Percentiles rank a stretch among this genome's conserved stretches.
These are phyloP conservation scores for Unio pictorum DNA, from an alignment of 2,888 invertebrate genomes.

Conservation along the genomic window DNA sequence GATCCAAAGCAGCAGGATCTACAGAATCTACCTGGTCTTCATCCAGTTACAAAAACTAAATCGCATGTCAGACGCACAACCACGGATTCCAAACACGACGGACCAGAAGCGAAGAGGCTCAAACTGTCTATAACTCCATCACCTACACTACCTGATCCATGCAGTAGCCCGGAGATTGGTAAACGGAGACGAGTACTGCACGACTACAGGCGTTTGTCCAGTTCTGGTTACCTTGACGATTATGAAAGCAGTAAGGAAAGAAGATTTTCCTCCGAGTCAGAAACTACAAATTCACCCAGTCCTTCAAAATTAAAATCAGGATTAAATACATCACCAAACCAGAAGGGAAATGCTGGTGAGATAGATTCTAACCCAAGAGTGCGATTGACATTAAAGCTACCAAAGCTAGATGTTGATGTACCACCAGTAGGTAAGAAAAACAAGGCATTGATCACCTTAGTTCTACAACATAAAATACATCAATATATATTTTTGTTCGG, in stretches of 20 bases:
- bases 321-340: conserved; percentile 26
- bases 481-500: no score
- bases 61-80: conserved; percentile 3
- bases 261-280: conserved; percentile 58
- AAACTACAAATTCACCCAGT: conserved; percentile 43
- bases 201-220: conserved; percentile 68
- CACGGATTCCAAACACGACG: conserved; percentile 13
- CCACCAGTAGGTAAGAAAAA: no score
- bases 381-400: conserved; percentile 36
- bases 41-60: conserved; percentile 5
- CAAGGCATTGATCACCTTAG: no score
- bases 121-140: conserved; percentile 37
- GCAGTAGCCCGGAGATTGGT: conserved; percentile 58
- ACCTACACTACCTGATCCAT: conserved; percentile 29
- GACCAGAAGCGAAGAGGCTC: conserved; percentile 47
- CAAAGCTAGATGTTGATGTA: conserved; percentile 18
- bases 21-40: conserved; percentile 54
- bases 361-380: conserved; percentile 33
- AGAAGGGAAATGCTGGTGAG: conserved; percentile 20
- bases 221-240: conserved; percentile 69
- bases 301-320: conserved; percentile 32
- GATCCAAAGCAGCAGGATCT: conserved; percentile 37
- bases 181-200: conserved; percentile 67
- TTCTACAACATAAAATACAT: no score
- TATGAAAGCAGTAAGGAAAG: conserved; percentile 60